Evolutionary conservation across 2,797 vertebrate genomes (phyloP).

Genomic region (Spea hammondii): DNA sequence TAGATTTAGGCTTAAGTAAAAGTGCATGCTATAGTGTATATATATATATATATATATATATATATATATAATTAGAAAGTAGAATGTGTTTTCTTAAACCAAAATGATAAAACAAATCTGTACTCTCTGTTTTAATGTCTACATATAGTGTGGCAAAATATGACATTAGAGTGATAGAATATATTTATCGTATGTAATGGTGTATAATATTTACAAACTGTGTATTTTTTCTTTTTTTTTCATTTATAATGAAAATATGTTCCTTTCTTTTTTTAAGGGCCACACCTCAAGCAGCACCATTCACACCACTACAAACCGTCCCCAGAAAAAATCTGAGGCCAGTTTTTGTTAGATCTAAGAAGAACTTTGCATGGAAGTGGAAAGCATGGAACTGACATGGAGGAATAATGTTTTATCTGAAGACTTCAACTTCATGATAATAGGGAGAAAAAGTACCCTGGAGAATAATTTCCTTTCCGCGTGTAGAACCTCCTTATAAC

Average conservation of each 20-base stretch:
- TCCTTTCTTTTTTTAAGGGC: conserved; percentile 65
- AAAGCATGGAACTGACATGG: conserved; percentile 1
- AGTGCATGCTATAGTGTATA: no score
- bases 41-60: no score
- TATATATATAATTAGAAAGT: no score
- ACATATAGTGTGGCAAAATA: no score
- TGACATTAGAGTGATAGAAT: no score
- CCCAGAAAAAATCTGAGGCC: conserved; percentile 75
- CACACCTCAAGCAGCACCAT: conserved; percentile 81
- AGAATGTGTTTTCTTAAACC: no score
- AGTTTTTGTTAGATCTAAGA: conserved; percentile 1
- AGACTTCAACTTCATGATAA: conserved; percentile 12
- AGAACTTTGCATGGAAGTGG: conserved; percentile 40
- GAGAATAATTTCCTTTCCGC: conserved; percentile 45
- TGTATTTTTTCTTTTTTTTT: neutral
- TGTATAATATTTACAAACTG: neutral
- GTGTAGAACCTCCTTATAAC: neutral
- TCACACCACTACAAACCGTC: conserved; percentile 79
- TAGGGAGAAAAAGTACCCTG: conserved; percentile 36
- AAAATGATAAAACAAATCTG: no score
- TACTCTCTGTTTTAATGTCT: no score
- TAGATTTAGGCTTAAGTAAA: no score
- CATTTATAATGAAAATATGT: neutral
- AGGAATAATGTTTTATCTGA: conserved; percentile 31
- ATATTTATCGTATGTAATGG: no score